A percentile compares a stretch with the other conserved stretches of the same genome.
phyloP scores from a whole-genome alignment of 1,140 invertebrate genomes.

The Proctacanthus coquilletti region DNA sequence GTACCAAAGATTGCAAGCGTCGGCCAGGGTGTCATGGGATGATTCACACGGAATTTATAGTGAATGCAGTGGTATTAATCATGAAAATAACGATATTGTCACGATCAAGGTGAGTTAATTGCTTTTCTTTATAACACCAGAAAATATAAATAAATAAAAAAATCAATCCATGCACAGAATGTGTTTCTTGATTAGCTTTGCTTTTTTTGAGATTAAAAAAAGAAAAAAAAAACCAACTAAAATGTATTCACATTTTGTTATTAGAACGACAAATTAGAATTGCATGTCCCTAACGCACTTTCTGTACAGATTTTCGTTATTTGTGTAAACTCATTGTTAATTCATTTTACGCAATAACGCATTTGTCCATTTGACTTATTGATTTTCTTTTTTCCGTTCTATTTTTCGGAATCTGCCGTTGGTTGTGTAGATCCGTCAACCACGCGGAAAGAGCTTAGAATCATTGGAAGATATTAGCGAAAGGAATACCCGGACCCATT shows the following conservation, averaged over 20 bases:
- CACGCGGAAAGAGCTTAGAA: conserved; percentile 69
- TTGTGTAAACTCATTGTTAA: no score
- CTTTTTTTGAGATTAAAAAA: no score
- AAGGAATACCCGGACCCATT: conserved; percentile 37
- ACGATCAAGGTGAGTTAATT: conserved; percentile 24
- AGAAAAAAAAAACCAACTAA: no score
- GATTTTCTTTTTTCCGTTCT: conserved; percentile 8
- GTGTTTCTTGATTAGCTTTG: background rate
- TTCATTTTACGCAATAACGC: no score
- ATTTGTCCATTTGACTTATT: conserved; percentile 1
- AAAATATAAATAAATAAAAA: background rate
- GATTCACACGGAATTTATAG: conserved; percentile 28
- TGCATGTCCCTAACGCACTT: conserved; percentile 3
- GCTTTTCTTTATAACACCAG: background rate
- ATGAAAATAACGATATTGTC: conserved; percentile 29
- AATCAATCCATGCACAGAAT: background rate
- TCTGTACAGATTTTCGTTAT: conserved; percentile 15
- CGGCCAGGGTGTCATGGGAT: conserved; percentile 27
- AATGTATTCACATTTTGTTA: background rate
- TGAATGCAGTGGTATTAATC: conserved; percentile 26
- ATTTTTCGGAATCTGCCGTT: background rate
- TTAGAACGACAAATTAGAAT: background rate
- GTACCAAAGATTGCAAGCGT: no score
- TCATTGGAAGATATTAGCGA: conserved; percentile 56
- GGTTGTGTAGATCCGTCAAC: conserved; percentile 45